phyloP scores from a whole-genome alignment of 2,797 vertebrate species.

The Poeciliopsis turneri region DNA sequence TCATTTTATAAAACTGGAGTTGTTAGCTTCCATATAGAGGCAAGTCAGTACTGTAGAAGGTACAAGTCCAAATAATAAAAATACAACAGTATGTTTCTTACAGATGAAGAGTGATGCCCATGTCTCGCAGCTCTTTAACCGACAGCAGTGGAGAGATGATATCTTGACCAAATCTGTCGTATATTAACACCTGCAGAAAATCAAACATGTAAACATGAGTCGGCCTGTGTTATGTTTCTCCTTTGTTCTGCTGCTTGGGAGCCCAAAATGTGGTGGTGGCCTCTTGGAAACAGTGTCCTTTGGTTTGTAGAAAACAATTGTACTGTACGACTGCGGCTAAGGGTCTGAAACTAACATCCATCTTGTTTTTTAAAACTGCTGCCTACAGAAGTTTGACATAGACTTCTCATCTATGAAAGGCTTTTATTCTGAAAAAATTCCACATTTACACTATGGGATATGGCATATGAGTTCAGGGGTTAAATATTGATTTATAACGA shows the following conservation, averaged over 20 bases:
- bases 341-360: not conserved
- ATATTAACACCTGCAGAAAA: conserved; percentile 88
- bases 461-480: no score
- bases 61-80: not conserved
- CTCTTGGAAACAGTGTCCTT: not conserved
- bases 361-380: no score
- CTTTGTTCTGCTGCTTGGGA: not conserved
- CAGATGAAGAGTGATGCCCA: conserved; percentile 98
- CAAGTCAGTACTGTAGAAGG: not conserved
- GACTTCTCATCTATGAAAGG: no score
- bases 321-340: not conserved
- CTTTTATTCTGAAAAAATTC: no score
- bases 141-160: conserved; percentile 96
- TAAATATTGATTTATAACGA: no score
- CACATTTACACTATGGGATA: no score
- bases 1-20: not conserved
- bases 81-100: conserved; percentile 68
- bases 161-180: conserved; percentile 96
- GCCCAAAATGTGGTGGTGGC: not conserved
- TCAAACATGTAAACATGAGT: not conserved
- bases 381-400: no score
- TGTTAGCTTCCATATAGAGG: not conserved
- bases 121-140: conserved; percentile 96
- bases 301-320: not conserved
- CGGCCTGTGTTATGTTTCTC: not conserved